These are phyloP conservation scores for Sebastes taczanowskii DNA, from an alignment of 2,797 vertebrate genomes.

Conservation along the genomic window DNA sequence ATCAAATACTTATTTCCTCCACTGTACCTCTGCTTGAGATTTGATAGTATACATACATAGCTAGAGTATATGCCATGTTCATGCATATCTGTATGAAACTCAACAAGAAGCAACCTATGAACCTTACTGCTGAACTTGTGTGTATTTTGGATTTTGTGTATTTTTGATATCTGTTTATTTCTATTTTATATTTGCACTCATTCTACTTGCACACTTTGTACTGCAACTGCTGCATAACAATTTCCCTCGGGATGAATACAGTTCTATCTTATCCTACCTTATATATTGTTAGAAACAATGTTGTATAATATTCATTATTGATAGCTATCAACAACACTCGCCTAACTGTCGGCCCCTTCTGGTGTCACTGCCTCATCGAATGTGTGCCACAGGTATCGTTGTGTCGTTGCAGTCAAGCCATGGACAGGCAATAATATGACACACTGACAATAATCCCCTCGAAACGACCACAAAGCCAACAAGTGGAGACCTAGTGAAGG, in stretches of 20 bases:
- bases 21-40: too few relatives aligned
- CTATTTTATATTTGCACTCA: too few relatives aligned
- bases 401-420: not conserved
- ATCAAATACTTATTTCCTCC: too few relatives aligned
- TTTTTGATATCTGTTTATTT: too few relatives aligned
- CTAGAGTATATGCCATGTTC: too few relatives aligned
- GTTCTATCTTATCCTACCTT: not conserved
- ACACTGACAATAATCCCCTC: not conserved
- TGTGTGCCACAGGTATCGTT: not conserved
- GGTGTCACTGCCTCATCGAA: not conserved
- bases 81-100: too few relatives aligned
- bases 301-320: not conserved
- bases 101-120: too few relatives aligned
- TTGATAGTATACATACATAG: too few relatives aligned
- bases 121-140: too few relatives aligned
- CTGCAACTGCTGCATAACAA: not conserved
- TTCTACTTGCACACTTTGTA: too few relatives aligned
- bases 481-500: not conserved
- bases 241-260: not conserved
- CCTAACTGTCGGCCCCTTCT: not conserved
- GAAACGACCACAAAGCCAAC: not conserved
- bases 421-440: not conserved
- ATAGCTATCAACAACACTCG: not conserved
- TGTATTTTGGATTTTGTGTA: too few relatives aligned
- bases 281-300: not conserved